Evolutionary conservation across 23 tunicate genomes (phyloP).

Genomic region (Diplosoma virens): DNA sequence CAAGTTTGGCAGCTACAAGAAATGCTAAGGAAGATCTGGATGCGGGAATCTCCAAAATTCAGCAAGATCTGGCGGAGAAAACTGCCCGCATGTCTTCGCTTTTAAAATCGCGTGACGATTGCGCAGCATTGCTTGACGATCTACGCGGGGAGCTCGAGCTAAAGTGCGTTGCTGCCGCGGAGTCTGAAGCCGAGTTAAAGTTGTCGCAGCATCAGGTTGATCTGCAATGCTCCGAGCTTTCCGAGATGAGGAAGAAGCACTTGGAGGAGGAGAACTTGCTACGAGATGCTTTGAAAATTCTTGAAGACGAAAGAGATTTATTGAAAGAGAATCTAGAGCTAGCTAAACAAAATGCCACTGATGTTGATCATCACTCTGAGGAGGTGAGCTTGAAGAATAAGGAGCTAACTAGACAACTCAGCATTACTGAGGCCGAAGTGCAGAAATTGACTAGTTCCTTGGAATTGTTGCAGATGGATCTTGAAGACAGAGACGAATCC

Average conservation of each 20-base stretch:
- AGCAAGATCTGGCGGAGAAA: no score
- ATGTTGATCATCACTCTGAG: not conserved
- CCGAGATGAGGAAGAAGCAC: not conserved
- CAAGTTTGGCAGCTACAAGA: no score
- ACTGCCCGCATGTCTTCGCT: no score
- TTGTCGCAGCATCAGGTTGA: not conserved
- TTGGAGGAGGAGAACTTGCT: not conserved
- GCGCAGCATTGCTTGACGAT: no score
- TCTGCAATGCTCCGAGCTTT: not conserved
- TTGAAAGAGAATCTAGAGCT: not conserved
- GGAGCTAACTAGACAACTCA: not conserved
- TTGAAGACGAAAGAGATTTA: not conserved
- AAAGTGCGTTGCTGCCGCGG: no score
- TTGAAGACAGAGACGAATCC: constrained; percentile 19
- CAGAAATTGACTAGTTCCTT: not conserved
- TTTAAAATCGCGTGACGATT: no score
- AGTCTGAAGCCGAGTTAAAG: not conserved
- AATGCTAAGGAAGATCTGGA: no score
- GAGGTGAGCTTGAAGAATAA: not conserved
- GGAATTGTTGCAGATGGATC: constrained; percentile 34
- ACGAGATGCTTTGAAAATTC: not conserved
- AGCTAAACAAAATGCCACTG: not conserved
- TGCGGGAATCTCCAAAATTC: no score
- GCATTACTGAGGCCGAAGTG: not conserved
- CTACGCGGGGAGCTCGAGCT: no score